These are phyloP conservation scores for Coregonus clupeaformis DNA, from an alignment of 2,113 vertebrate species.

Conservation along the genomic window DNA sequence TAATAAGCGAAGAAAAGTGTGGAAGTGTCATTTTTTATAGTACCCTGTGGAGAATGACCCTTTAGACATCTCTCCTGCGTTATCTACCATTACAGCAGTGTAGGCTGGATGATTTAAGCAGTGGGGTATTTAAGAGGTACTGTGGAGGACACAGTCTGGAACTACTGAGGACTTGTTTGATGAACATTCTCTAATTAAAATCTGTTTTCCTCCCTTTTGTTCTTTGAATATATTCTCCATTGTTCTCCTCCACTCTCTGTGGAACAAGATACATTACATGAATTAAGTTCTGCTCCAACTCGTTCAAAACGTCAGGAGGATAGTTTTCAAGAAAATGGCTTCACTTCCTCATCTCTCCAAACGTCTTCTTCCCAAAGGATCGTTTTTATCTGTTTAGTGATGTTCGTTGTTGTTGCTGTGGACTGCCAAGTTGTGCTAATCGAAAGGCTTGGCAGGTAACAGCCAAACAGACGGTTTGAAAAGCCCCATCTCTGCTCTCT, in stretches of 20 bases:
- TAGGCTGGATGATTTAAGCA: conserved; percentile 47
- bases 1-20: conserved; percentile 13
- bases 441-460: conserved; percentile 57
- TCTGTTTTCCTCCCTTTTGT: conserved; percentile 36
- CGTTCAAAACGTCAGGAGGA: conserved; percentile 3
- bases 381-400: conserved; percentile 31
- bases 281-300: conserved; percentile 44
- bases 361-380: conserved; percentile 10
- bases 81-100: background rate
- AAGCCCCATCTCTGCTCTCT: conserved; percentile 28
- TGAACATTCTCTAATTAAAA: conserved; percentile 64
- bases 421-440: conserved; percentile 45
- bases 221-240: conserved; percentile 20
- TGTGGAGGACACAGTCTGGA: conserved; percentile 32
- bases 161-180: conserved; percentile 34
- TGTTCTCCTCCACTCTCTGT: conserved; percentile 26
- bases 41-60: conserved; percentile 10
- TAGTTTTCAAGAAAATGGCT: background rate
- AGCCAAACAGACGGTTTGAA: conserved; percentile 29
- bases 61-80: conserved; percentile 15
- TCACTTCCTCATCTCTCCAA: background rate
- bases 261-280: conserved; percentile 44
- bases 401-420: conserved; percentile 29
- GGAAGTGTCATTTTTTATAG: background rate
- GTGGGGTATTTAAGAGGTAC: conserved; percentile 33